Conservation (phyloP, 1,140 invertebrate genomes). For the Aleiodes sp. region DNA sequence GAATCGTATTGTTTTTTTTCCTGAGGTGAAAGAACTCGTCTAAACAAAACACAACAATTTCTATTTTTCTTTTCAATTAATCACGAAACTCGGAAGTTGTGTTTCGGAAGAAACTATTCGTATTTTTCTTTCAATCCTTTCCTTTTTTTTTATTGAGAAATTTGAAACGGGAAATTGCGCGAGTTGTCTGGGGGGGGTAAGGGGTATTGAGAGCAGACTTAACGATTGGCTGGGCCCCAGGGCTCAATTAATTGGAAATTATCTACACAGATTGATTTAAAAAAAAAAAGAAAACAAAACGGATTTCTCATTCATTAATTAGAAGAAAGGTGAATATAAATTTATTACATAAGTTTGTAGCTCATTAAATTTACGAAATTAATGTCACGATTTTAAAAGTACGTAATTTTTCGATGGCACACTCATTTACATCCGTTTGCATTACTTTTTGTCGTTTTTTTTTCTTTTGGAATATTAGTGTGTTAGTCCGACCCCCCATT, state of each 20-base stretch:
- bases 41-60: no score
- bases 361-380: neutral
- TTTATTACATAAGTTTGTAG: neutral
- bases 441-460: no score
- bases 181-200: neutral
- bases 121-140: neutral
- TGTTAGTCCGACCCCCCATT: neutral
- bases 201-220: neutral
- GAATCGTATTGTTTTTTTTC: slow-evolving; percentile 1
- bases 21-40: slow-evolving; percentile 10
- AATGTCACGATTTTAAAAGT: neutral
- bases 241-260: neutral
- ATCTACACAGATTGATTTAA: neutral
- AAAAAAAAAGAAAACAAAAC: neutral
- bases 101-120: neutral
- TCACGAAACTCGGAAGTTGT: slow-evolving; percentile 4
- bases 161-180: neutral
- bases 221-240: neutral
- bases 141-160: neutral
- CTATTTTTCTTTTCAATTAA: neutral
- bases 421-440: neutral
- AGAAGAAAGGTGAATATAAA: neutral
- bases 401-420: neutral
- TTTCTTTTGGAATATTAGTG: no score
- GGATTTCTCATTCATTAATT: neutral